These are phyloP conservation scores for Nezara viridula DNA, from an alignment of 2,888 invertebrate species.

Conservation along the genomic window DNA sequence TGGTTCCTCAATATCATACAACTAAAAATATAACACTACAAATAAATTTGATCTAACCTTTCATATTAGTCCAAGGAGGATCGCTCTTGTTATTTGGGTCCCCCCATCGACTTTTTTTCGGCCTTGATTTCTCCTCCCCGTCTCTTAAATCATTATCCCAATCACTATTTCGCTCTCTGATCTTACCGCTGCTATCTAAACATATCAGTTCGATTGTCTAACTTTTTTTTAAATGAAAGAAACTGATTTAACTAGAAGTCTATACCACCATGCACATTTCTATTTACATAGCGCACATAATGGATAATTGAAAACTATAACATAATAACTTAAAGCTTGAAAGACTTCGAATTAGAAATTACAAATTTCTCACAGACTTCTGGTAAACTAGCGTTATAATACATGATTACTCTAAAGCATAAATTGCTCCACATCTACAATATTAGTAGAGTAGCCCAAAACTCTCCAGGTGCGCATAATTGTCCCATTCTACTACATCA, in stretches of 20 bases:
- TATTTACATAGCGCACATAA: constrained; percentile 33
- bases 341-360: background rate
- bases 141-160: constrained; percentile 62
- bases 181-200: constrained; percentile 61
- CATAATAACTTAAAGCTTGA: background rate
- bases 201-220: constrained; percentile 44
- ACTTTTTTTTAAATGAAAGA: background rate
- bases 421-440: background rate
- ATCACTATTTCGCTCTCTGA: constrained; percentile 60
- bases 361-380: background rate
- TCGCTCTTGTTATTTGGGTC: constrained; percentile 59
- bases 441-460: constrained; percentile 23
- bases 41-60: constrained; percentile 57
- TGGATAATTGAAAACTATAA: constrained; percentile 5
- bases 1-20: constrained; percentile 48
- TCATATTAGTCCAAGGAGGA: constrained; percentile 57
- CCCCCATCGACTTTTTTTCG: constrained; percentile 62
- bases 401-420: background rate
- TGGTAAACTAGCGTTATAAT: background rate
- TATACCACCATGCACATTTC: constrained; percentile 48
- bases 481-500: constrained; percentile 18
- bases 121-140: constrained; percentile 58
- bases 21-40: constrained; percentile 49
- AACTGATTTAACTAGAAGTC: constrained; percentile 37
- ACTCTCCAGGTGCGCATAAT: constrained; percentile 54